phyloP scores from a whole-genome alignment of 2,888 invertebrate genomes.

The Tachina lurida region DNA sequence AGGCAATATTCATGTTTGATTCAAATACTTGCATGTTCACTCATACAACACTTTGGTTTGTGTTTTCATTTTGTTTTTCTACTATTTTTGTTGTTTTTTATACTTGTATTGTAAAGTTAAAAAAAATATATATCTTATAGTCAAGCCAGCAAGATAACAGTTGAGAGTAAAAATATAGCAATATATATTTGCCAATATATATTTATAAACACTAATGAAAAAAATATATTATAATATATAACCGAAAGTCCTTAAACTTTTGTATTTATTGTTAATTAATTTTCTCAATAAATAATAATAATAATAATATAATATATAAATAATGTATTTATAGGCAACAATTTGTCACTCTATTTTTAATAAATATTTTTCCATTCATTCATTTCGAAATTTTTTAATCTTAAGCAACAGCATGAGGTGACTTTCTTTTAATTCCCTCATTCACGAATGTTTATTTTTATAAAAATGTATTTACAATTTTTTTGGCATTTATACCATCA shows the following conservation, averaged over 20 bases:
- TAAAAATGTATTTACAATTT: background rate
- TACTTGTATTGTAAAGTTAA: background rate
- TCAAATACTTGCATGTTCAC: slow-evolving; percentile 47
- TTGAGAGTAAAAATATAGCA: background rate
- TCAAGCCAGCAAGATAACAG: background rate
- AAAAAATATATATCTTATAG: background rate
- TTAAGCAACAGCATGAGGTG: too few relatives aligned
- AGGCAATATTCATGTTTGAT: slow-evolving; percentile 61
- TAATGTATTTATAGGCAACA: too few relatives aligned
- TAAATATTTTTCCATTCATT: too few relatives aligned
- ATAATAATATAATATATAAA: too few relatives aligned
- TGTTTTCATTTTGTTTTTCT: slow-evolving; percentile 7
- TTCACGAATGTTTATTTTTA: background rate
- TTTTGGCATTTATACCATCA: too few relatives aligned
- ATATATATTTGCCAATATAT: background rate
- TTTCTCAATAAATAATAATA: too few relatives aligned
- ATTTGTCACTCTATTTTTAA: too few relatives aligned
- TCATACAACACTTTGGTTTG: slow-evolving; percentile 52
- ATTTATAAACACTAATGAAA: background rate
- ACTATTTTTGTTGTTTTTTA: background rate
- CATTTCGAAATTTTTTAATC: too few relatives aligned
- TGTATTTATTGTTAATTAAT: too few relatives aligned
- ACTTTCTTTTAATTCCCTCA: too few relatives aligned
- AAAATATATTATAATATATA: background rate
- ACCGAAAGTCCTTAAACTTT: too few relatives aligned